Conservation (phyloP, 2,888 invertebrate species). For the Tridacna gigas region DNA sequence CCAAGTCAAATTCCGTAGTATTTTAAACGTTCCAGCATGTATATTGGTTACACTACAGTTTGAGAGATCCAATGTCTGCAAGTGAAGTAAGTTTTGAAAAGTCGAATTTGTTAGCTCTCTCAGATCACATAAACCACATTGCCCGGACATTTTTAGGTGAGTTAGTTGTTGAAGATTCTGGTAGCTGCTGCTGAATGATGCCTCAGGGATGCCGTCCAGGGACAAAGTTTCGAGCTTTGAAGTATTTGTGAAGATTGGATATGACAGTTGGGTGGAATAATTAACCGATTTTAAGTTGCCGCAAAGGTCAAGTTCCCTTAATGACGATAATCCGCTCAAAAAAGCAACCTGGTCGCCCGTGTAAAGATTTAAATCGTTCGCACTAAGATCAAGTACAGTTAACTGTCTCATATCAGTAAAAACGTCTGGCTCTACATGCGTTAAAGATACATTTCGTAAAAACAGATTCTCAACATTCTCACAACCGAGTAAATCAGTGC, state of each 20-base stretch:
- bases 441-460: neutral
- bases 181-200: neutral
- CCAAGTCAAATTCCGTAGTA: neutral
- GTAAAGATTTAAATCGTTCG: neutral
- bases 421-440: neutral
- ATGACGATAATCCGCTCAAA: neutral
- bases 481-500: neutral
- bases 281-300: neutral
- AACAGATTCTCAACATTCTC: neutral
- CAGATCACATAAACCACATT: neutral
- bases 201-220: constrained; percentile 14
- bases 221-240: neutral
- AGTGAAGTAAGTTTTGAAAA: constrained; percentile 2
- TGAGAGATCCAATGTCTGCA: constrained; percentile 20
- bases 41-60: constrained; percentile 19
- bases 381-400: neutral
- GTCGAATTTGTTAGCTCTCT: constrained; percentile 7
- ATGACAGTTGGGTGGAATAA: neutral
- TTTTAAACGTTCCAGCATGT: neutral
- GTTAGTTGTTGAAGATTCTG: neutral
- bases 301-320: neutral
- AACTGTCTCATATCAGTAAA: neutral
- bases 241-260: neutral
- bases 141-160: constrained; percentile 14
- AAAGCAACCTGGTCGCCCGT: neutral